Evolutionary conservation across 2,797 vertebrate species (phyloP).

Genomic region (Anniella stebbinsi): DNA sequence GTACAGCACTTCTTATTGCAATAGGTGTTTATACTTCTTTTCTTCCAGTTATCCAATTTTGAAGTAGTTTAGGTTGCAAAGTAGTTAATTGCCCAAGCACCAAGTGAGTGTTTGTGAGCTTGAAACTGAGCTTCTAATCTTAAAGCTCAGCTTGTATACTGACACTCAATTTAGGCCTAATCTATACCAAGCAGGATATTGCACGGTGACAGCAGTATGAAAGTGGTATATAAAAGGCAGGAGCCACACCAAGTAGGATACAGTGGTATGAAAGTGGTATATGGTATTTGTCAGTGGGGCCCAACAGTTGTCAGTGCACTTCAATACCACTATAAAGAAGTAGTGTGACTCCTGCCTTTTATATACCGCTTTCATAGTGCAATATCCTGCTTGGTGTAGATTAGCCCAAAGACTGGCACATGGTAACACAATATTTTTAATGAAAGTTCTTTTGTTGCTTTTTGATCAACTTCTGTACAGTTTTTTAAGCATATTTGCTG

Average conservation of each 20-base stretch:
- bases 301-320: too few species aligned
- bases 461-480: constrained; percentile 63
- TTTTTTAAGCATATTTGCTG: constrained; percentile 70
- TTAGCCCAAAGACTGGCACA: too few species aligned
- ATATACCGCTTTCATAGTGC: too few species aligned
- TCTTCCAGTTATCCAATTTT: neutral
- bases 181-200: too few species aligned
- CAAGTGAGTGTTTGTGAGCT: neutral
- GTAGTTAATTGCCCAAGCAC: neutral
- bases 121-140: neutral
- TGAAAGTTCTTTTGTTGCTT: constrained; percentile 50
- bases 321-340: too few species aligned
- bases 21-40: neutral
- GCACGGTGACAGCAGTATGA: too few species aligned
- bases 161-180: neutral
- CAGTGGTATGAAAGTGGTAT: too few species aligned
- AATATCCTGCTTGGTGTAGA: too few species aligned
- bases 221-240: too few species aligned
- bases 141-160: neutral
- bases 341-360: too few species aligned
- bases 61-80: neutral
- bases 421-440: constrained; percentile 35
- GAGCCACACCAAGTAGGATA: too few species aligned
- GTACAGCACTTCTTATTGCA: neutral
- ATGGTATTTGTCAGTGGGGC: too few species aligned